Evolutionary conservation across 2,888 invertebrate genomes (phyloP).

Genomic region (Zonitis immaculata): DNA sequence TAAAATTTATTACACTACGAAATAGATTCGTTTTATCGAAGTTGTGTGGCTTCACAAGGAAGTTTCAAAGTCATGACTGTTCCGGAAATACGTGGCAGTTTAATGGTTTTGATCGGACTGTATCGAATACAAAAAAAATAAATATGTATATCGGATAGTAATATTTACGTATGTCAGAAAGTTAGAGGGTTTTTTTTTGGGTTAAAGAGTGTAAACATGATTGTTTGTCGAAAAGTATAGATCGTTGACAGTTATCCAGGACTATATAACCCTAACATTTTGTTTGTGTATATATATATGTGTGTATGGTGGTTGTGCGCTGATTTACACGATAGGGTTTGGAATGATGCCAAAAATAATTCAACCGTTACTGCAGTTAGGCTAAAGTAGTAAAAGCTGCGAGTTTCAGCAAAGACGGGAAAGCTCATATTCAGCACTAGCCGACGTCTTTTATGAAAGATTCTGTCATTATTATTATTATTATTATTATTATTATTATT

Average conservation of each 20-base stretch:
- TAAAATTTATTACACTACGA: too few relatives aligned
- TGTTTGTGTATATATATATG: conserved; percentile 17
- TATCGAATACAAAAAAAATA: background rate
- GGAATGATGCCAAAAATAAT: conserved; percentile 31
- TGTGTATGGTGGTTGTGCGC: conserved; percentile 19
- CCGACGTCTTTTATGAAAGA: background rate
- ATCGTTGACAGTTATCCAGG: conserved; percentile 21
- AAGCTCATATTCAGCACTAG: conserved; percentile 21
- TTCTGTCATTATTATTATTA: background rate
- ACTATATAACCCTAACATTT: conserved; percentile 7
- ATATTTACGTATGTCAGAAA: conserved; percentile 8
- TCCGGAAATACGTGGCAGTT: background rate
- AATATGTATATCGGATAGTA: background rate
- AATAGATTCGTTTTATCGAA: background rate
- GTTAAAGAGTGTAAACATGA: conserved; percentile 18
- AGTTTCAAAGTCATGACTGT: background rate
- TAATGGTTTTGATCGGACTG: background rate
- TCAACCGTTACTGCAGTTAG: conserved; percentile 3
- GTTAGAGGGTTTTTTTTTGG: conserved; percentile 1
- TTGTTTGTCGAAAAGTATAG: conserved; percentile 10
- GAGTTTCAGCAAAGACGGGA: conserved; percentile 21
- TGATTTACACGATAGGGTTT: conserved; percentile 36
- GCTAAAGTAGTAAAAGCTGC: conserved; percentile 21
- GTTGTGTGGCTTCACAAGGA: background rate
- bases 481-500: too few relatives aligned